Base-by-base conservation (phyloP, 1,140 invertebrate species). In the Acromyrmex charruanus region DNA sequence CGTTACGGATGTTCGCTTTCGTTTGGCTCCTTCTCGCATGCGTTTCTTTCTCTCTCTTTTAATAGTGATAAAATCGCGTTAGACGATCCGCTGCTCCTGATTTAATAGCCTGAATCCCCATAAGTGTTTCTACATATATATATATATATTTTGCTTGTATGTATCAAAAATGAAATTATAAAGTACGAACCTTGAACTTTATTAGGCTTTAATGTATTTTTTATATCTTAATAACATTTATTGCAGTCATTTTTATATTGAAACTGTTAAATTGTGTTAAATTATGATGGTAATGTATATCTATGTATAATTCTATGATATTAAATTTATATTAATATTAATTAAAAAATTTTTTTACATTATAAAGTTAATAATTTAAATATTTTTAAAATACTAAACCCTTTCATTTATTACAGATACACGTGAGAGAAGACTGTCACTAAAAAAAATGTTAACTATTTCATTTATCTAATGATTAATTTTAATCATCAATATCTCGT, bases 31-130 rank as follows among this genome's bases (percentile, higher is more conserved):
- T 35, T 80, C 35, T 66, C 14, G 12, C 49, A 31, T 7, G 18
- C 18, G n/a, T 49, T 18, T n/a, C 31, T 44, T 1, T 71, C 9
- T 74, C 44, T 53, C 39, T 28, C 35, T 61, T 49, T 65, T 9
- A 74, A 68, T 28, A 16, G 3, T 71, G 69, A 35, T 84, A 74
- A 84, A 84, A 84, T 74, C 69, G 82, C 49, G 49, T 18, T 21
- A 35, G 44, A 12, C 49, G 59, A 35, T 49, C 39, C 72, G 59
- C 28, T 16, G 14, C 39, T 66, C 10, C 6, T 35, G 18, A 16
- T n/a, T n/a, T 44, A 31, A 35, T 25, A 18, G 14, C 5, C 65
- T 9, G 55, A 77, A 9, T n/a, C 28, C 14, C n/a, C 25, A 12
- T 28, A 18, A 66, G 18, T 55, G 12, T 74, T 49, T 63, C 58